Percentiles rank a stretch among this genome's conserved stretches.
Evolutionary conservation across 2,888 invertebrate genomes (phyloP).

Genomic region (Melipona beecheii): DNA sequence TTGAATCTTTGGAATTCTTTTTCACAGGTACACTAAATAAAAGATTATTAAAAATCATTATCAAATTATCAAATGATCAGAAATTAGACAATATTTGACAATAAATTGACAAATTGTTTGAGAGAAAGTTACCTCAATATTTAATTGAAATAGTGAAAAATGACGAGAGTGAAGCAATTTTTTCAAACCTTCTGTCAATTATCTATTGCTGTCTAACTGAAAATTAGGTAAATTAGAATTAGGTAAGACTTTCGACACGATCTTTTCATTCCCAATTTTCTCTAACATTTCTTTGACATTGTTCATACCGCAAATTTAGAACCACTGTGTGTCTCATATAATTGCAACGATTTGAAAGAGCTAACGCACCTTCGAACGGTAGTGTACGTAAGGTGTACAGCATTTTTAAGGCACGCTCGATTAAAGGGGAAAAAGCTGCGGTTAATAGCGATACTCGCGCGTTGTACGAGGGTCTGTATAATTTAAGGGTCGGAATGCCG

Average conservation of each 20-base stretch:
- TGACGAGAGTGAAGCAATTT: no score
- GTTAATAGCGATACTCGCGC: slow-evolving; percentile 32
- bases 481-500: slow-evolving; percentile 60
- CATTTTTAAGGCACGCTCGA: not conserved
- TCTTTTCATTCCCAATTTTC: not conserved
- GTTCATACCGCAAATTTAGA: fast-evolving
- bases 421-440: slow-evolving; percentile 1
- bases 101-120: no score
- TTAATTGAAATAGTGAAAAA: no score
- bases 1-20: no score
- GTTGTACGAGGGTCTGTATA: slow-evolving; percentile 43
- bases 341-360: not conserved
- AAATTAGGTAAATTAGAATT: not conserved
- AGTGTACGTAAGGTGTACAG: not conserved
- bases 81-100: no score
- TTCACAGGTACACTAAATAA: no score
- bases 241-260: no score
- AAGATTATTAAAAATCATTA: no score
- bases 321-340: not conserved
- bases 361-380: not conserved
- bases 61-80: no score
- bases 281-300: not conserved
- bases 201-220: no score
- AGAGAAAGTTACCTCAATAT: no score
- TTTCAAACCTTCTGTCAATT: no score